A percentile compares a stretch with the other conserved stretches of the same genome.
phyloP scores from a whole-genome alignment of 2,888 invertebrate species.

The Idaea biselata region DNA sequence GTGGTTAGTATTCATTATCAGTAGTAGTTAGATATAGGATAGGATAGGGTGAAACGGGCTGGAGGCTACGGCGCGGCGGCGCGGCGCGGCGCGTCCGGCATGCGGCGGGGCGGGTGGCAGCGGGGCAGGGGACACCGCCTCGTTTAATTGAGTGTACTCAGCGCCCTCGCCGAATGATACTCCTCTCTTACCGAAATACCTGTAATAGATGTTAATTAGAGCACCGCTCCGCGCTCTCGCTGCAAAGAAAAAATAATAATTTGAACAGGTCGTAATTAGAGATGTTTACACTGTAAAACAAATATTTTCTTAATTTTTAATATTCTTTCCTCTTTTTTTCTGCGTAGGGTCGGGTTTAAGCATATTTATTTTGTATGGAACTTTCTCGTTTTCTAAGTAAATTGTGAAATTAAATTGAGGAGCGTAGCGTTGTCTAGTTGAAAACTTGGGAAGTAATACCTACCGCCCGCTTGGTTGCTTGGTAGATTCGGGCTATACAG shows the following conservation, averaged over 20 bases:
- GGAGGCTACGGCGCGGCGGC: neutral
- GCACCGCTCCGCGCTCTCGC: conserved; percentile 59
- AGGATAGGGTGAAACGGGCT: neutral
- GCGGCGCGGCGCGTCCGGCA: conserved; percentile 17
- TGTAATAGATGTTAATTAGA: conserved; percentile 80
- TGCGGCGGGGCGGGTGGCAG: conserved; percentile 21
- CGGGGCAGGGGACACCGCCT: conserved; percentile 42
- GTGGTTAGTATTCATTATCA: conserved; percentile 3
- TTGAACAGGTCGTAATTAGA: conserved; percentile 79
- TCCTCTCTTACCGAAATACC: conserved; percentile 75
- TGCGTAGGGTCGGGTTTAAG: conserved; percentile 72
- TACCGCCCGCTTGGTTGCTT: conserved; percentile 1
- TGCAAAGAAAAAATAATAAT: conserved; percentile 76
- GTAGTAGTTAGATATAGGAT: neutral
- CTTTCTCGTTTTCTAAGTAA: conserved; percentile 51
- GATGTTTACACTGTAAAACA: conserved; percentile 79
- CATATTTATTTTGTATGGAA: conserved; percentile 73
- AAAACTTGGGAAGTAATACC: conserved; percentile 23
- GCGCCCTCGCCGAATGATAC: conserved; percentile 75
- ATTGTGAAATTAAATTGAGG: conserved; percentile 72
- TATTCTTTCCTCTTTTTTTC: conserved; percentile 66
- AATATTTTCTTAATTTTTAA: conserved; percentile 79
- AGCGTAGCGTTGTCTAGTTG: conserved; percentile 31
- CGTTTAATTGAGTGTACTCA: conserved; percentile 79
- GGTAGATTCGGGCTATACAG: too few relatives aligned